A percentile compares a stretch with the other conserved stretches of the same genome.
Conservation (phyloP, 2,797 vertebrate species). For the Alectoris magna region DNA sequence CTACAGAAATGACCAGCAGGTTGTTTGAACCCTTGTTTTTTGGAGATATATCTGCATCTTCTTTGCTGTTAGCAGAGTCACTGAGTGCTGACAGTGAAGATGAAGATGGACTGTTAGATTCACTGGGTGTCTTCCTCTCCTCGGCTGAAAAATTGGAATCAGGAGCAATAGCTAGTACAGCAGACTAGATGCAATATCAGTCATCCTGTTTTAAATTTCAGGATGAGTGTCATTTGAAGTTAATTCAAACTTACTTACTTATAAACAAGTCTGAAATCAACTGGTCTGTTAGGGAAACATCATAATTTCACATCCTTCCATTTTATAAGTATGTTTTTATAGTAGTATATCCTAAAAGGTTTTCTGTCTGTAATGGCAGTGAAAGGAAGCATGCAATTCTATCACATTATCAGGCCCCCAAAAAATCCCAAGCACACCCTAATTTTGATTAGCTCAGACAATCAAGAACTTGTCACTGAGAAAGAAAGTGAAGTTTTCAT, state of each 20-base stretch:
- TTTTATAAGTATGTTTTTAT: not conserved
- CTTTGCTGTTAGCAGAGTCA: conserved; percentile 96
- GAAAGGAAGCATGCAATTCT: not conserved
- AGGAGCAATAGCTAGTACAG: not conserved
- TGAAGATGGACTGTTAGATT: conserved; percentile 95
- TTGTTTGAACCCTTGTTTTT: conserved; percentile 90
- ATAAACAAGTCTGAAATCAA: not conserved
- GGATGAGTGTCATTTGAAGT: not conserved
- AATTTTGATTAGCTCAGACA: not conserved
- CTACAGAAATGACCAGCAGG: conserved; percentile 91
- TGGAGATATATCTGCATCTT: conserved; percentile 89
- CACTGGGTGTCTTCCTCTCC: conserved; percentile 86
- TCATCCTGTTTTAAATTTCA: not conserved
- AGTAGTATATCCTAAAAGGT: not conserved
- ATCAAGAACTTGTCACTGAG: not conserved
- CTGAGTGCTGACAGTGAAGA: conserved; percentile 97
- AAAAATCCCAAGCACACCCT: not conserved
- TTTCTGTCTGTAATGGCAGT: not conserved
- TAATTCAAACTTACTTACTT: not conserved
- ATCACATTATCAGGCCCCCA: not conserved
- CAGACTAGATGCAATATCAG: not conserved
- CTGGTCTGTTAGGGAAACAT: not conserved
- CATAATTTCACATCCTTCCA: not conserved
- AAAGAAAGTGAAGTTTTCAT: not conserved
- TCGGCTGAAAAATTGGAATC: conserved; percentile 74